phyloP scores from a whole-genome alignment of 2,888 invertebrate genomes.

The Scaptomyza polygonia region DNA sequence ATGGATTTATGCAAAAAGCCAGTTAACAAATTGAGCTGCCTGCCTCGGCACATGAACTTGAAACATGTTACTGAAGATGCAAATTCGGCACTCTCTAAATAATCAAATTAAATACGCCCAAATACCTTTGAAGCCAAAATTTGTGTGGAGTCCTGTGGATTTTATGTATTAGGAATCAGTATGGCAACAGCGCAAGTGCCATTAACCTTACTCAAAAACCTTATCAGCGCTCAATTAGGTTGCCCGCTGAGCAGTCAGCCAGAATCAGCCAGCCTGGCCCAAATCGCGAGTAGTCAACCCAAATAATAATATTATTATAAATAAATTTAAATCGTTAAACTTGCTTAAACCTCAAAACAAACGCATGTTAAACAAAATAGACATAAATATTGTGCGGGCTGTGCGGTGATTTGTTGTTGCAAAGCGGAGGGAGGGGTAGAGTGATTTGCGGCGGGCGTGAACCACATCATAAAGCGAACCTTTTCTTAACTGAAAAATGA shows the following conservation, averaged over 20 bases:
- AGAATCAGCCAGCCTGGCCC: conserved; percentile 13
- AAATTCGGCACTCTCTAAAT: conserved; percentile 30
- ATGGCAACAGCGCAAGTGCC: conserved; percentile 23
- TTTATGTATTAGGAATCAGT: conserved; percentile 8
- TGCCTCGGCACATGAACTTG: conserved; percentile 24
- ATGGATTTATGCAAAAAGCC: conserved; percentile 55
- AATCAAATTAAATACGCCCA: conserved; percentile 48
- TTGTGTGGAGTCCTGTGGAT: conserved; percentile 20
- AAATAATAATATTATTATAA: conserved; percentile 74
- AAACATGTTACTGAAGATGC: conserved; percentile 56
- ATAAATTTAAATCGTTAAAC: conserved; percentile 69
- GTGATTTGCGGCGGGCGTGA: conserved; percentile 61
- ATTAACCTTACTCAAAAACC: conserved; percentile 70
- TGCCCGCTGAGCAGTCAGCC: conserved; percentile 42
- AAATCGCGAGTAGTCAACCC: conserved; percentile 36
- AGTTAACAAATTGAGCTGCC: conserved; percentile 46
- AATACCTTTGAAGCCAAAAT: conserved; percentile 16
- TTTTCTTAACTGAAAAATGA: conserved; percentile 77
- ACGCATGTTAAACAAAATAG: conserved; percentile 10
- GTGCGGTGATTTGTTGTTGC: background rate
- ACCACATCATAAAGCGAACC: conserved; percentile 67
- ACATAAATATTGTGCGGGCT: conserved; percentile 20
- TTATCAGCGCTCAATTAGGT: conserved; percentile 73
- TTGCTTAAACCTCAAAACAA: conserved; percentile 55
- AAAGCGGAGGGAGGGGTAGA: conserved; percentile 14